Conservation (phyloP, 1,140 invertebrate genomes). For the Drosophila cardini region DNA sequence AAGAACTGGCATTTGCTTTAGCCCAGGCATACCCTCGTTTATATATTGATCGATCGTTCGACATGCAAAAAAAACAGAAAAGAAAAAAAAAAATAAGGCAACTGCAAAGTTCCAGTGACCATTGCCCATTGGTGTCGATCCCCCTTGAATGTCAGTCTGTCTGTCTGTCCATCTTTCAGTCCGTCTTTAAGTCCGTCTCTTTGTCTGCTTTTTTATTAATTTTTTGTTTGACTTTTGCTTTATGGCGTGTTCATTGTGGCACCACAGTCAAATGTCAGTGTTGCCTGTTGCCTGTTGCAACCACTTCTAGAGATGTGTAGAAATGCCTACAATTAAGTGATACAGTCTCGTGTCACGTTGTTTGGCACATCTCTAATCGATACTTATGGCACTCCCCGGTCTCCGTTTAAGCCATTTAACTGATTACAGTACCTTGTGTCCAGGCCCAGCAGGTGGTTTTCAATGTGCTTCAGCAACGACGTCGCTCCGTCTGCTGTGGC, state of each 20-base stretch:
- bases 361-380: slow-evolving; percentile 2
- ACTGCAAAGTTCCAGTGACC: slow-evolving; percentile 62
- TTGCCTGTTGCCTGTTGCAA: slow-evolving; percentile 15
- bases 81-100: slow-evolving; percentile 53
- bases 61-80: slow-evolving; percentile 71
- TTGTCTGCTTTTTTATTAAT: slow-evolving; percentile 71
- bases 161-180: slow-evolving; percentile 16
- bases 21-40: slow-evolving; percentile 66
- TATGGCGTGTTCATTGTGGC: slow-evolving; percentile 82
- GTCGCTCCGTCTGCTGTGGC: slow-evolving; percentile 57
- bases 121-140: slow-evolving; percentile 35
- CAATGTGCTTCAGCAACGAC: slow-evolving; percentile 57
- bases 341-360: slow-evolving; percentile 11
- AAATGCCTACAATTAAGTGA: background rate
- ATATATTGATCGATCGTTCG: slow-evolving; percentile 82
- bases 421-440: slow-evolving; percentile 73
- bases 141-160: slow-evolving; percentile 7
- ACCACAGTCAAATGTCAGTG: slow-evolving; percentile 62
- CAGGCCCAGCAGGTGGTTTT: slow-evolving; percentile 76
- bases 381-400: slow-evolving; percentile 5
- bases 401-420: slow-evolving; percentile 64
- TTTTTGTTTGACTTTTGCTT: slow-evolving; percentile 84
- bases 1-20: slow-evolving; percentile 64
- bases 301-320: slow-evolving; percentile 12
- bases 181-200: slow-evolving; percentile 43